phyloP scores from a whole-genome alignment of 2,888 invertebrate genomes.

The Latrodectus elegans region DNA sequence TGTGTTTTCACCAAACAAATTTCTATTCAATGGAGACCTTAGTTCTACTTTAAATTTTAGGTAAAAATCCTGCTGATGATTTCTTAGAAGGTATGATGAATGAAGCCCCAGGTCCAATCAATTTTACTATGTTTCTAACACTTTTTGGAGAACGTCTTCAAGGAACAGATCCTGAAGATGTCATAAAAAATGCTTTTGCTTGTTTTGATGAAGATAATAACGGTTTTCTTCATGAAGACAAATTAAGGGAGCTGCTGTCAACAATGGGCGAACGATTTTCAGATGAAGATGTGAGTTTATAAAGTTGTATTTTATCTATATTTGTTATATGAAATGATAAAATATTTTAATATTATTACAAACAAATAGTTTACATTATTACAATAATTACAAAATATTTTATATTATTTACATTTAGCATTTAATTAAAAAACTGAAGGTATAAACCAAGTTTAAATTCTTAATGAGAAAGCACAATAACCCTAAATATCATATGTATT shows the following conservation, averaged over 20 bases:
- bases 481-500: no score
- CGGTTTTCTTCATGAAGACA: slow-evolving; percentile 93
- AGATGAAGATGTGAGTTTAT: slow-evolving; percentile 86
- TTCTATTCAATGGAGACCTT: no score
- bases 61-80: slow-evolving; percentile 96
- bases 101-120: slow-evolving; percentile 98
- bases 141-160: slow-evolving; percentile 98
- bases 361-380: no score
- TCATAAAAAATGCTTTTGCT: slow-evolving; percentile 99
- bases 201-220: slow-evolving; percentile 98
- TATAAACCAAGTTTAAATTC: no score
- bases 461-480: no score
- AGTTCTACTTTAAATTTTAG: slow-evolving; percentile 76
- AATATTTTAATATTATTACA: no score
- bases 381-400: no score
- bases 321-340: neutral
- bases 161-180: slow-evolving; percentile 99
- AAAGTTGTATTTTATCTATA: no score
- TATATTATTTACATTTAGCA: neutral
- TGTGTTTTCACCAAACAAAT: no score
- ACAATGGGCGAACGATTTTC: slow-evolving; percentile 94
- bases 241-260: slow-evolving; percentile 93
- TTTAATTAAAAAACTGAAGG: no score
- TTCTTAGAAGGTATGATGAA: slow-evolving; percentile 99
- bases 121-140: slow-evolving; percentile 99